Conservation (phyloP, 2,888 invertebrate genomes). For the Platycheirus rosarum region DNA sequence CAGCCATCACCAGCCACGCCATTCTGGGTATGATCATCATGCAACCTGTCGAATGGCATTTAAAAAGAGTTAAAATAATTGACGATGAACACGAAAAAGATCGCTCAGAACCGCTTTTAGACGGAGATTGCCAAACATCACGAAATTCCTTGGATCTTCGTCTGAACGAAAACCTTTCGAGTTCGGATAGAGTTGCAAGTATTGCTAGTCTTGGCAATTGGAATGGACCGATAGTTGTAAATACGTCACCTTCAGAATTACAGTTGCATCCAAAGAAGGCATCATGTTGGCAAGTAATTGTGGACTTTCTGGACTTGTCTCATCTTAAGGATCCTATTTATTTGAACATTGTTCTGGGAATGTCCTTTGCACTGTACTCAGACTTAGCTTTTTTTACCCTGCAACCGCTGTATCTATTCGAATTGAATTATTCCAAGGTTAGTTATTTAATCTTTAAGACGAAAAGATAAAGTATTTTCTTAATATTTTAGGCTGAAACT, state of each 20-base stretch:
- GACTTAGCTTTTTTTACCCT: slow-evolving; percentile 88
- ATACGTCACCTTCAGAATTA: slow-evolving; percentile 76
- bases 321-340: slow-evolving; percentile 86
- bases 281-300: slow-evolving; percentile 83
- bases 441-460: slow-evolving; percentile 20
- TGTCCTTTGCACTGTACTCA: slow-evolving; percentile 87
- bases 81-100: slow-evolving; percentile 51
- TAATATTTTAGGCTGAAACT: slow-evolving; percentile 83
- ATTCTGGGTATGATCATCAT: slow-evolving; percentile 88
- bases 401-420: slow-evolving; percentile 85
- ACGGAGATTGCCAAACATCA: slow-evolving; percentile 4
- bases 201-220: slow-evolving; percentile 82
- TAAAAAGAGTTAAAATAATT: slow-evolving; percentile 83
- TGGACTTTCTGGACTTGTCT: slow-evolving; percentile 85
- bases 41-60: slow-evolving; percentile 90
- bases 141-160: slow-evolving; percentile 9
- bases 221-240: slow-evolving; percentile 80
- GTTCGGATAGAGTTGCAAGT: slow-evolving; percentile 79
- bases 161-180: slow-evolving; percentile 58
- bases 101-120: slow-evolving; percentile 50
- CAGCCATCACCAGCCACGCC: slow-evolving; percentile 87
- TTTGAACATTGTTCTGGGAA: slow-evolving; percentile 88
- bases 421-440: slow-evolving; percentile 80
- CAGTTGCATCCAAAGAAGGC: slow-evolving; percentile 72
- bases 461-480: no score